Conservation (phyloP, 1,140 invertebrate species). For the Tigriopus japonicus region DNA sequence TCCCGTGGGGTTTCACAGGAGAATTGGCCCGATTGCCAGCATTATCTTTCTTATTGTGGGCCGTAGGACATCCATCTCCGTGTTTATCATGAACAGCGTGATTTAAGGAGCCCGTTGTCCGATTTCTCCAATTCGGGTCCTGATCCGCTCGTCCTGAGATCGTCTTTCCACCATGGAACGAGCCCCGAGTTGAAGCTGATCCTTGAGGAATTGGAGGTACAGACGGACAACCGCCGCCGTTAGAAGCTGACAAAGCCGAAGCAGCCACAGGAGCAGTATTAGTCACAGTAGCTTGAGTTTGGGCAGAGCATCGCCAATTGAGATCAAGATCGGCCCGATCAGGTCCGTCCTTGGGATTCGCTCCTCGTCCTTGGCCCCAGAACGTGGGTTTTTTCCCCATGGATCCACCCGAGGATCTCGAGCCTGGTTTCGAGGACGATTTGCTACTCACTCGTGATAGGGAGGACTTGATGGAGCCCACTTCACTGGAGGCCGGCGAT, state of each 20-base stretch:
- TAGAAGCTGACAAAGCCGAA: no score
- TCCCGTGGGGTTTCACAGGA: no score
- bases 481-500: conserved; percentile 8
- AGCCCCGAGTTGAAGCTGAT: no score
- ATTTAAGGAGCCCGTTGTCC: neutral
- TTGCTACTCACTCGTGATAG: neutral
- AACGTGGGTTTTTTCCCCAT: neutral
- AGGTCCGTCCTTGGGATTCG: neutral
- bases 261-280: no score
- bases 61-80: no score
- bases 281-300: neutral
- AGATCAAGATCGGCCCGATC: neutral
- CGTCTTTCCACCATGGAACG: no score
- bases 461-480: neutral
- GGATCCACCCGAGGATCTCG: neutral
- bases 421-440: neutral
- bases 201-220: no score
- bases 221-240: no score
- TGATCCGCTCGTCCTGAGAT: neutral
- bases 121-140: neutral
- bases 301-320: neutral
- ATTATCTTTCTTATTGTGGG: no score
- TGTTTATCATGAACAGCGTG: neutral
- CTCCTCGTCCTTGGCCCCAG: neutral
- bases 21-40: no score